phyloP scores from a whole-genome alignment of 2,888 invertebrate genomes.

The Tachina grossa region DNA sequence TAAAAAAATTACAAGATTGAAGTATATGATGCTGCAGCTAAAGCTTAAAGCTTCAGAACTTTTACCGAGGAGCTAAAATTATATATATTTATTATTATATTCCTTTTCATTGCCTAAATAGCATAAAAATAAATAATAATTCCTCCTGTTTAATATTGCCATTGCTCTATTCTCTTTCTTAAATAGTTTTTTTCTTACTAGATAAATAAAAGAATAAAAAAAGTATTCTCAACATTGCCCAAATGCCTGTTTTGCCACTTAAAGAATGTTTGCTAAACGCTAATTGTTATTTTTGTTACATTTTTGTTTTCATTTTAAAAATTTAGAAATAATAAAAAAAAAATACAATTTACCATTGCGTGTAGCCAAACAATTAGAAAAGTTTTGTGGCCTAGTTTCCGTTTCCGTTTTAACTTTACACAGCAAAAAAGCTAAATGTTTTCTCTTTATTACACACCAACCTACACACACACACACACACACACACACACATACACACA shows the following conservation, averaged over 20 bases:
- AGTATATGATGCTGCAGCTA: no score
- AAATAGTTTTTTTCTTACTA: background rate
- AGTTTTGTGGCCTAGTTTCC: constrained; percentile 77
- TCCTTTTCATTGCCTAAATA: no score
- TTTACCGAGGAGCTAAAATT: no score
- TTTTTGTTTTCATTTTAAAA: constrained; percentile 25
- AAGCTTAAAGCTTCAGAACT: no score
- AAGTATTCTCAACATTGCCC: constrained; percentile 4
- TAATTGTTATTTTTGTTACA: constrained; percentile 20
- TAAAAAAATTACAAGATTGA: no score
- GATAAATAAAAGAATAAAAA: background rate
- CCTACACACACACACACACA: constrained; percentile 15
- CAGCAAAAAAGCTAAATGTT: constrained; percentile 48
- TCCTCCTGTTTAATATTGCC: background rate
- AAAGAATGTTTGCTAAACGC: constrained; percentile 48
- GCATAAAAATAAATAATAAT: background rate
- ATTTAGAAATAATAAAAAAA: constrained; percentile 59
- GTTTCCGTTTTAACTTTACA: constrained; percentile 68
- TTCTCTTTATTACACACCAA: constrained; percentile 37
- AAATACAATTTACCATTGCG: constrained; percentile 70
- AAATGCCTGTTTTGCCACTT: constrained; percentile 27
- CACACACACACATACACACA: constrained; percentile 4
- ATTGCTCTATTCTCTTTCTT: background rate
- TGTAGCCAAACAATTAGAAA: constrained; percentile 78
- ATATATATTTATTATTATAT: no score